A percentile compares a stretch with the other conserved stretches of the same genome.
Conservation (phyloP, 2,113 vertebrate species). For the Heloderma charlesbogerti region DNA sequence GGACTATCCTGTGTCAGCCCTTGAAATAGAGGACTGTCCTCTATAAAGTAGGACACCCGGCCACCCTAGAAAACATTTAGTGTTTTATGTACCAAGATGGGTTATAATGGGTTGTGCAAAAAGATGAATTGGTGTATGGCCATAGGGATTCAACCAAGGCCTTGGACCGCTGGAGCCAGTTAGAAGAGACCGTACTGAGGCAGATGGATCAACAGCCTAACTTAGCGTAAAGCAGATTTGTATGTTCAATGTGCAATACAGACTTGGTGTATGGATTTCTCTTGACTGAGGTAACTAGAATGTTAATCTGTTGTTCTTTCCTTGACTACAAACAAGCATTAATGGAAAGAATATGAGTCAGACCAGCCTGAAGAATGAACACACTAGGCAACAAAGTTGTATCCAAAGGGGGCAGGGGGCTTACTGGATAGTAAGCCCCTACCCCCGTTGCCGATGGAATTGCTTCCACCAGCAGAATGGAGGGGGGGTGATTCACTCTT, state of each 20-base stretch:
- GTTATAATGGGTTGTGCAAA: not conserved
- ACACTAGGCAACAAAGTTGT: too few species aligned
- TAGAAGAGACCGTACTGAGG: too few species aligned
- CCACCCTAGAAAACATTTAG: too few species aligned
- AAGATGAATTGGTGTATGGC: not conserved
- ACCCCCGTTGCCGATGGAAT: too few species aligned
- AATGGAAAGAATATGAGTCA: not conserved
- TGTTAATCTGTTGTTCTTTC: not conserved
- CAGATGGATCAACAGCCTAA: not conserved
- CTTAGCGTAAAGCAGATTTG: not conserved
- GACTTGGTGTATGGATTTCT: not conserved
- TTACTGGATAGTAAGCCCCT: too few species aligned
- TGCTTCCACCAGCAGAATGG: not conserved
- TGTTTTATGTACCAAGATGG: not conserved
- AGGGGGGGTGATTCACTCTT: not conserved
- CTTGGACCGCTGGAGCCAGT: too few species aligned
- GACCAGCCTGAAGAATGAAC: not conserved
- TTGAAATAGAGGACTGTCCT: too few species aligned
- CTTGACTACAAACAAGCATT: not conserved
- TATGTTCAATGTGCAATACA: not conserved
- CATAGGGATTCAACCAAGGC: not conserved
- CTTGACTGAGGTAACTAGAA: not conserved
- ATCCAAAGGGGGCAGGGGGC: too few species aligned
- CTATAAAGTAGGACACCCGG: too few species aligned
- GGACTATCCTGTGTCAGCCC: too few species aligned